A percentile compares a stretch with the other conserved stretches of the same genome.
These are phyloP conservation scores for Acropora yongei DNA, from an alignment of 64 coral and sea anemone genomes.

Conservation along the genomic window DNA sequence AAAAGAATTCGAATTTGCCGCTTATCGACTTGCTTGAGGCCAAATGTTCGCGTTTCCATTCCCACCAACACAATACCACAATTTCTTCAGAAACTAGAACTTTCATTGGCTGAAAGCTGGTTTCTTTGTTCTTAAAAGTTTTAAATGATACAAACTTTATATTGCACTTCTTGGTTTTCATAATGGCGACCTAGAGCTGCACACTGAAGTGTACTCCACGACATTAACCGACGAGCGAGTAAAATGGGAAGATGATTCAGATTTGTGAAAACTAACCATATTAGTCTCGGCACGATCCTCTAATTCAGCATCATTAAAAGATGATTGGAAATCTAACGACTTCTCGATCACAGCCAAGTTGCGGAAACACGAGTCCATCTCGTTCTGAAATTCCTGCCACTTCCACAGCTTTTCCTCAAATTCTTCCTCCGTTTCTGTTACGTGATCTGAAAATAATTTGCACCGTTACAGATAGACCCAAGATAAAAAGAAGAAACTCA, in stretches of 20 bases:
- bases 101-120: too few species aligned
- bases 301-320: slow-evolving; percentile 52
- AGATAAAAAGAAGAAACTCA: not conserved
- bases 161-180: too few species aligned
- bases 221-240: not conserved
- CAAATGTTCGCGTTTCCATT: too few species aligned
- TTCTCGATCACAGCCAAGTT: slow-evolving; percentile 79
- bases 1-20: too few species aligned
- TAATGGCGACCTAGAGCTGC: too few species aligned
- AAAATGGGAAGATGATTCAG: too few species aligned
- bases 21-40: too few species aligned
- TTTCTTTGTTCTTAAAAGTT: too few species aligned
- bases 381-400: slow-evolving; percentile 84
- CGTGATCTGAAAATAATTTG: slow-evolving; percentile 24
- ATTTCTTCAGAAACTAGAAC: too few species aligned
- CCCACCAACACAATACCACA: too few species aligned
- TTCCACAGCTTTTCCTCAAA: slow-evolving; percentile 89
- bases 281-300: slow-evolving; percentile 67
- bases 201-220: too few species aligned
- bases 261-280: slow-evolving; percentile 2
- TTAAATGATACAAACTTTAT: too few species aligned
- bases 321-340: slow-evolving; percentile 73
- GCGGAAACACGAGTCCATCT: slow-evolving; percentile 81
- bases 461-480: not conserved
- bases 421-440: slow-evolving; percentile 89